These are phyloP conservation scores for Pangasius djambal DNA, from an alignment of 2,797 vertebrate species.

Conservation along the genomic window DNA sequence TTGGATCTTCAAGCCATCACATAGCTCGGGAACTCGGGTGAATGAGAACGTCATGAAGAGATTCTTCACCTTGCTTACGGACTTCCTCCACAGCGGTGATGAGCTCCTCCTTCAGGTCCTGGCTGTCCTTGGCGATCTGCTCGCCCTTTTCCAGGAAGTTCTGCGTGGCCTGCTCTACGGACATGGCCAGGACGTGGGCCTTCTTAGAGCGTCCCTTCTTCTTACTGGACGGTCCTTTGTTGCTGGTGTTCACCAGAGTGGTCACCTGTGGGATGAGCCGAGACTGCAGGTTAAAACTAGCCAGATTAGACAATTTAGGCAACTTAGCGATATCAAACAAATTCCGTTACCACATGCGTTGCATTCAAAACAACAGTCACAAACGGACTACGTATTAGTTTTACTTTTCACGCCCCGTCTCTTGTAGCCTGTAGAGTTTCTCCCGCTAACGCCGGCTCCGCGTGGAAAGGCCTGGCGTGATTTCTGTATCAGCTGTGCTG, in stretches of 20 bases:
- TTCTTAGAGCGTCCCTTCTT: constrained; percentile 99
- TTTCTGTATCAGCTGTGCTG: background rate
- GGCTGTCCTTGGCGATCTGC: constrained; percentile 97
- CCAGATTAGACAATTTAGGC: too few relatives aligned
- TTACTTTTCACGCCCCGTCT: constrained; percentile 18
- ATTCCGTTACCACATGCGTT: background rate
- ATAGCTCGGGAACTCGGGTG: background rate
- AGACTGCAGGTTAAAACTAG: background rate
- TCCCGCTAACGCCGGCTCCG: background rate
- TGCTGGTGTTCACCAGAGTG: constrained; percentile 97
- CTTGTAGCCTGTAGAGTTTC: background rate
- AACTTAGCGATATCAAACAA: background rate
- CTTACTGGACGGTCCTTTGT: constrained; percentile 96
- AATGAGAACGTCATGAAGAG: background rate
- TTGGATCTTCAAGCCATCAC: too few relatives aligned
- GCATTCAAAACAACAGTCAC: constrained; percentile 2
- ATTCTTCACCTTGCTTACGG: constrained; percentile 89
- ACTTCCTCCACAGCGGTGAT: constrained; percentile 96
- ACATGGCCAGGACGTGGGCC: constrained; percentile 96
- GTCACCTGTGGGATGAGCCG: constrained; percentile 83
- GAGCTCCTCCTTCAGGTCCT: constrained; percentile 95
- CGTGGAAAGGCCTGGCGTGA: background rate
- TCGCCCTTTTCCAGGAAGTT: constrained; percentile 98
- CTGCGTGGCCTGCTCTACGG: constrained; percentile 96
- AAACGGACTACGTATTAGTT: background rate